These are phyloP conservation scores for Spilosoma lubricipeda DNA, from an alignment of 2,888 invertebrate species.

Conservation along the genomic window DNA sequence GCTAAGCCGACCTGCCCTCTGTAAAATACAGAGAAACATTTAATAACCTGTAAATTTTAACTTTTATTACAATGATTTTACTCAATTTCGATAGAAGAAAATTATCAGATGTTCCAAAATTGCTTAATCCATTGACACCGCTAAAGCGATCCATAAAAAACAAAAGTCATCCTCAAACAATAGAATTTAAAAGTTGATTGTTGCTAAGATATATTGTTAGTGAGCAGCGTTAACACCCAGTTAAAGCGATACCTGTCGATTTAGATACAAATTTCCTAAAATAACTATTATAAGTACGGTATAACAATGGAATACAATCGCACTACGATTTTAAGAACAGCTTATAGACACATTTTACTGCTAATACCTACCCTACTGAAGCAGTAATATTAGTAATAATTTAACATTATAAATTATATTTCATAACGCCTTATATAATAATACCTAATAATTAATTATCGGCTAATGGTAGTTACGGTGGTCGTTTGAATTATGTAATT, in stretches of 20 bases:
- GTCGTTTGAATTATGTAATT: background rate
- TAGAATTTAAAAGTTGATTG: slow-evolving; percentile 26
- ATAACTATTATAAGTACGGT: slow-evolving; percentile 5
- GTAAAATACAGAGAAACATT: background rate
- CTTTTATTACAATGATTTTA: background rate
- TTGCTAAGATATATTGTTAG: background rate
- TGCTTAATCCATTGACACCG: slow-evolving; percentile 1
- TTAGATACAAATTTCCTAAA: slow-evolving; percentile 23
- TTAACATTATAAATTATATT: background rate
- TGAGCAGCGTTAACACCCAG: slow-evolving; percentile 3
- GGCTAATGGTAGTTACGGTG: background rate
- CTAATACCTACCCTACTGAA: background rate
- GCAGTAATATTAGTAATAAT: background rate
- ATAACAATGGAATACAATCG: background rate
- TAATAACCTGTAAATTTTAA: background rate
- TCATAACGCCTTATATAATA: background rate
- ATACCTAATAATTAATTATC: background rate
- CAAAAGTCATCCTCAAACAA: slow-evolving; percentile 29
- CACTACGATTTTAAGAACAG: background rate
- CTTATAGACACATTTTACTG: background rate
- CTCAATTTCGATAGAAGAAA: slow-evolving; percentile 3
- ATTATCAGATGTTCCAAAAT: background rate
- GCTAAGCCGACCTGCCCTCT: background rate
- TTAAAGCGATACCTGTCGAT: slow-evolving; percentile 19
- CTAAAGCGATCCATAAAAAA: slow-evolving; percentile 13